A percentile compares a stretch with the other conserved stretches of the same genome.
Evolutionary conservation across 2,888 invertebrate genomes (phyloP).

Genomic region (Luperina testacea): DNA sequence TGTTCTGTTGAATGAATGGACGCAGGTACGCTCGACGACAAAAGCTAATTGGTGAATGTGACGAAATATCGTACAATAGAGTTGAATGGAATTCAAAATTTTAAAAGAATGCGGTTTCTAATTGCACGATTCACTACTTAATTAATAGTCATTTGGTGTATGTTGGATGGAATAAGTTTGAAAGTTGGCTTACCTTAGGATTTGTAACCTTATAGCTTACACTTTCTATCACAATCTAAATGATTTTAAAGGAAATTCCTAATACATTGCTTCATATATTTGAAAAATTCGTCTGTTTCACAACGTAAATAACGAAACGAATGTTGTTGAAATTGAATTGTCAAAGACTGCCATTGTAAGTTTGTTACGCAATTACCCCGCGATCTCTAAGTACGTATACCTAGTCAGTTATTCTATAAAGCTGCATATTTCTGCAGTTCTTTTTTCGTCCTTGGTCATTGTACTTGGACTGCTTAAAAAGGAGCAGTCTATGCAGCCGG

Average conservation of each 20-base stretch:
- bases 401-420: too few species aligned
- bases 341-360: not conserved
- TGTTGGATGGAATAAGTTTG: too few species aligned
- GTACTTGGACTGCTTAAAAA: too few species aligned
- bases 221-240: not conserved
- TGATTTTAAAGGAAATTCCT: not conserved
- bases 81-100: slow-evolving; percentile 16
- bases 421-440: too few species aligned
- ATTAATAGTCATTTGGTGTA: not conserved
- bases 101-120: slow-evolving; percentile 14
- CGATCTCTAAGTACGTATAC: not conserved
- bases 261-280: not conserved
- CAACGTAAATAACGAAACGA: not conserved
- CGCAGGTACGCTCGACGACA: slow-evolving; percentile 36
- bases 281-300: not conserved
- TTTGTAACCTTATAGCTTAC: not conserved
- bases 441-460: too few species aligned
- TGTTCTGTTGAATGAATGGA: slow-evolving; percentile 49
- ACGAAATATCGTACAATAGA: slow-evolving; percentile 13
- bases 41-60: slow-evolving; percentile 55
- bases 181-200: not conserved
- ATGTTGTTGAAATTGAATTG: not conserved
- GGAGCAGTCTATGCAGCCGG: too few species aligned
- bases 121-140: not conserved
- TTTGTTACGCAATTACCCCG: not conserved